Evolutionary conservation across 2,888 invertebrate species (phyloP).

Genomic region (Lymantria dispar): DNA sequence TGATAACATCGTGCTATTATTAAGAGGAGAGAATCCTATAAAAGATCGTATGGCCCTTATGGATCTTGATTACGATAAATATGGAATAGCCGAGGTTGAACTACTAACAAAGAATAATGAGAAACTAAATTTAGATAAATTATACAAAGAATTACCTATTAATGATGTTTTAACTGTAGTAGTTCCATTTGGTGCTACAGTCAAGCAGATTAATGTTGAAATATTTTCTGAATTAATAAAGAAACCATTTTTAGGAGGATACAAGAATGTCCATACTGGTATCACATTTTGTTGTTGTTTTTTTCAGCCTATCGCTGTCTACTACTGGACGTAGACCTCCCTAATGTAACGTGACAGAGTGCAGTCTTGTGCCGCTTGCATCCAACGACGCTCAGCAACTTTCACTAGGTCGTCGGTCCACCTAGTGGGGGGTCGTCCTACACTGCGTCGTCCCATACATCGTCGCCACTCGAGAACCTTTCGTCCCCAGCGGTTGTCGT

Average conservation of each 20-base stretch:
- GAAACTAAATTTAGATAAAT: slow-evolving; percentile 62
- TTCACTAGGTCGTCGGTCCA: too few species aligned
- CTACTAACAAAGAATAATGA: slow-evolving; percentile 65
- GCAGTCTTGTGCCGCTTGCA: too few species aligned
- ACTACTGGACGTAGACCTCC: too few species aligned
- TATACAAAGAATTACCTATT: slow-evolving; percentile 67
- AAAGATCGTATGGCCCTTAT: slow-evolving; percentile 68
- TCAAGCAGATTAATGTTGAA: slow-evolving; percentile 74
- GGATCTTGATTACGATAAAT: slow-evolving; percentile 74
- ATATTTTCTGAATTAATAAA: slow-evolving; percentile 75
- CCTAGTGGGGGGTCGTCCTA: too few species aligned
- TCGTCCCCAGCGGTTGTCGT: too few species aligned
- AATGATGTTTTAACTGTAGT: slow-evolving; percentile 72
- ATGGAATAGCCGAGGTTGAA: slow-evolving; percentile 73
- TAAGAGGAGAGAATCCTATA: slow-evolving; percentile 66
- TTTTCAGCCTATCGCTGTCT: too few species aligned
- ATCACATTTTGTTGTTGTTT: slow-evolving; percentile 12
- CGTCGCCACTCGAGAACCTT: too few species aligned
- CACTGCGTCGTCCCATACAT: too few species aligned
- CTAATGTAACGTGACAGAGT: too few species aligned
- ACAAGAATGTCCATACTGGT: slow-evolving; percentile 86
- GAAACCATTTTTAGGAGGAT: slow-evolving; percentile 93
- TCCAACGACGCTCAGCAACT: too few species aligned
- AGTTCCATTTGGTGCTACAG: slow-evolving; percentile 61
- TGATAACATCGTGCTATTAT: slow-evolving; percentile 72